A percentile compares a stretch with the other conserved stretches of the same genome.
Conservation (phyloP, 92 coral and sea anemone genomes). For the Siderastrea siderea region DNA sequence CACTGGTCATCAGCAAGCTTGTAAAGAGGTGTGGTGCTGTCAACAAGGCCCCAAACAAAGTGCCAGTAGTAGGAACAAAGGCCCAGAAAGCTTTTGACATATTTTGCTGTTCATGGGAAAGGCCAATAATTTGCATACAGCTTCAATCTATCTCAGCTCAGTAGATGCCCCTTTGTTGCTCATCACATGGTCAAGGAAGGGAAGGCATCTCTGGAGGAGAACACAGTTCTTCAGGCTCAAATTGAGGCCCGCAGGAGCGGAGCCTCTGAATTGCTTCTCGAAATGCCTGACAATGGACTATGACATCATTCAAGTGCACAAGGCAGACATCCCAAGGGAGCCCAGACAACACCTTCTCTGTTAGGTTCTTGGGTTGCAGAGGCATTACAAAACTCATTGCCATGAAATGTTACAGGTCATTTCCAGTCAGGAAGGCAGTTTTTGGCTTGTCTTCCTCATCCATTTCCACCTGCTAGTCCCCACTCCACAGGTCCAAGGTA, state of each 20-base stretch:
- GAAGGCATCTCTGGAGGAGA: too few relatives aligned
- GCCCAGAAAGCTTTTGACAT: slow-evolving; percentile 9
- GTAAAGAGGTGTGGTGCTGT: slow-evolving; percentile 24
- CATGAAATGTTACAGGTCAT: too few relatives aligned
- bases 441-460: slow-evolving; percentile 27
- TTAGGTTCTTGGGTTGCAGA: too few relatives aligned
- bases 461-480: slow-evolving; percentile 40
- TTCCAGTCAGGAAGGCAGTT: too few relatives aligned
- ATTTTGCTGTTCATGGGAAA: background rate
- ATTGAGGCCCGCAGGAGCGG: too few relatives aligned
- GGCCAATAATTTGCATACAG: slow-evolving; percentile 21
- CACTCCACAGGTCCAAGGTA: slow-evolving; percentile 30
- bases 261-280: too few relatives aligned
- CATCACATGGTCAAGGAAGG: slow-evolving; percentile 56
- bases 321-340: too few relatives aligned
- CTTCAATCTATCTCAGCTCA: slow-evolving; percentile 32
- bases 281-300: too few relatives aligned
- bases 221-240: too few relatives aligned
- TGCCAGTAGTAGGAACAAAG: slow-evolving; percentile 43
- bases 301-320: too few relatives aligned
- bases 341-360: too few relatives aligned
- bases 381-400: too few relatives aligned
- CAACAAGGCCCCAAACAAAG: background rate
- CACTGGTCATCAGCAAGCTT: slow-evolving; percentile 31
- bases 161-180: slow-evolving; percentile 44